phyloP scores from a whole-genome alignment of 2,888 invertebrate genomes.

The Mechanitis messenoides region DNA sequence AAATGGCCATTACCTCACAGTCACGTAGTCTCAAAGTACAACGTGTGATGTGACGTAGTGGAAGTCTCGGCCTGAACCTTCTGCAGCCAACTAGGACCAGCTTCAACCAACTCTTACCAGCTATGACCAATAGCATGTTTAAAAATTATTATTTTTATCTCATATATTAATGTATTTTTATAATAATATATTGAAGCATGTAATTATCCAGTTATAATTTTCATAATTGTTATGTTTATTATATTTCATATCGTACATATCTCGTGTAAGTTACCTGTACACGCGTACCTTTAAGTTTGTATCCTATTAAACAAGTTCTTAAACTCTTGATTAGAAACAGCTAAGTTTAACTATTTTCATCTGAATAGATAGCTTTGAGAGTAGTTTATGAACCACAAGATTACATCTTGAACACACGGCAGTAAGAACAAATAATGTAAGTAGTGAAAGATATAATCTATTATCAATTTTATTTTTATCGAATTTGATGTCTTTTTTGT shows the following conservation, averaged over 20 bases:
- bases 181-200: no score
- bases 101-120: neutral
- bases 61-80: constrained; percentile 66
- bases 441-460: neutral
- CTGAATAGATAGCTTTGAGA: no score
- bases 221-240: no score
- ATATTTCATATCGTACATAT: neutral
- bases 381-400: no score
- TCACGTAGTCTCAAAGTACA: constrained; percentile 71
- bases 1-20: constrained; percentile 75
- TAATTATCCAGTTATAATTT: no score
- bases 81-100: constrained; percentile 10
- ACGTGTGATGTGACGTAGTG: constrained; percentile 77
- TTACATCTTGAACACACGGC: no score
- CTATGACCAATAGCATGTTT: no score
- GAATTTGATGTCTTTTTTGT: no score
- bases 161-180: no score
- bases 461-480: no score
- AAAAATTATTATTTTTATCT: no score
- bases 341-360: constrained; percentile 1
- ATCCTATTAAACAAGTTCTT: neutral
- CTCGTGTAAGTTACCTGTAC: neutral
- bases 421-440: no score
- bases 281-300: neutral
- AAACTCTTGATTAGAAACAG: constrained; percentile 1